Conservation (phyloP, 2,888 invertebrate species). For the Mesochorus sp. region DNA sequence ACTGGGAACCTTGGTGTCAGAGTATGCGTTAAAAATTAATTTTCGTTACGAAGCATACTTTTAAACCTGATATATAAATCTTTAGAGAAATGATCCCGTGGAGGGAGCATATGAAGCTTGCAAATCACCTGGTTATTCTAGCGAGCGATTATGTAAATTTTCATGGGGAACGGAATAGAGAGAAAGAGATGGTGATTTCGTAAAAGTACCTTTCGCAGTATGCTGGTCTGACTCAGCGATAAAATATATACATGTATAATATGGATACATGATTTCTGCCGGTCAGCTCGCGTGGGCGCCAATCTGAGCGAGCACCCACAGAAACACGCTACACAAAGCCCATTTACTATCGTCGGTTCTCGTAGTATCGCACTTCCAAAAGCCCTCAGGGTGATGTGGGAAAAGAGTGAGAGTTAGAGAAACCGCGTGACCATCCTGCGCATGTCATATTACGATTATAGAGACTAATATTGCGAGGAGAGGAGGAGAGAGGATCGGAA, state of each 20-base stretch:
- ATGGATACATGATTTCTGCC: not conserved
- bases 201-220: conserved; percentile 36
- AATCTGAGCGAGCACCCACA: not conserved
- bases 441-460: conserved; percentile 50
- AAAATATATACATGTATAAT: not conserved
- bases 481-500: not conserved
- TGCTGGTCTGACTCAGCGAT: not conserved
- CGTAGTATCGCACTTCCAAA: conserved; percentile 21
- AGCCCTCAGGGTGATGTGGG: too few species aligned
- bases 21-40: too few species aligned
- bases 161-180: not conserved
- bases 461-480: not conserved
- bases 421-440: not conserved
- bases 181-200: conserved; percentile 27
- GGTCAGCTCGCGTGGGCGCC: conserved; percentile 9
- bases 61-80: too few species aligned
- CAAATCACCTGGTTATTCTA: not conserved
- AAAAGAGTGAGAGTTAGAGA: conserved; percentile 4
- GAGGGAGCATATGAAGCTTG: too few species aligned
- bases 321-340: not conserved
- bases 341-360: conserved; percentile 44
- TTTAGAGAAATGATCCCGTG: too few species aligned
- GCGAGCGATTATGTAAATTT: conserved; percentile 39
- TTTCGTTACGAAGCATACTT: too few species aligned
- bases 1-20: too few species aligned